Conservation (phyloP, 1,140 invertebrate genomes). For the Marisa cornuarietis region DNA sequence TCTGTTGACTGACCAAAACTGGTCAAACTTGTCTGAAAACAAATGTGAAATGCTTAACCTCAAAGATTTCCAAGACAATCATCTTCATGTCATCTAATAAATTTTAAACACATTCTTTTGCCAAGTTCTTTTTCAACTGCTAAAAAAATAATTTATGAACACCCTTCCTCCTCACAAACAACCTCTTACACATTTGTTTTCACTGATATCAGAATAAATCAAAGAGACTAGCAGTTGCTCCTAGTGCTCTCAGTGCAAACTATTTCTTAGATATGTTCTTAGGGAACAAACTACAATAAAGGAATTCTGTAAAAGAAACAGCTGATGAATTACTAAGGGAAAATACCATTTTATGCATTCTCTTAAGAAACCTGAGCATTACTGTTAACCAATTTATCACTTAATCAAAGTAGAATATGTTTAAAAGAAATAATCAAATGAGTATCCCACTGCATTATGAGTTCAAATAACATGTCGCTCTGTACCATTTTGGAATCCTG, state of each 20-base stretch:
- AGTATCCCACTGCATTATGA: not conserved
- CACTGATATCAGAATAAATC: not conserved
- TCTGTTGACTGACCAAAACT: slow-evolving; percentile 97
- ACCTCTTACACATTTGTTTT: not conserved
- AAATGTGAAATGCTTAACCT: slow-evolving; percentile 4
- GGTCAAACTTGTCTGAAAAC: slow-evolving; percentile 93
- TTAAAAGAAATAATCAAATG: too few relatives aligned
- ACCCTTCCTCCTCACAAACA: not conserved
- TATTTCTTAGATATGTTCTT: too few relatives aligned
- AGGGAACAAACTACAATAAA: not conserved
- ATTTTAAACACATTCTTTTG: not conserved
- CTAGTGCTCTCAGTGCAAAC: not conserved
- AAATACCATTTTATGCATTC: not conserved
- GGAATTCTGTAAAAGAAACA: too few relatives aligned
- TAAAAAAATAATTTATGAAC: not conserved
- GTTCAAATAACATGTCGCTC: not conserved
- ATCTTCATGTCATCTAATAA: too few relatives aligned
- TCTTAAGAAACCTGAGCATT: too few relatives aligned
- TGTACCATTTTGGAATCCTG: slow-evolving; percentile 88
- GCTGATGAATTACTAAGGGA: not conserved
- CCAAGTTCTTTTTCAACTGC: too few relatives aligned
- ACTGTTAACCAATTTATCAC: too few relatives aligned
- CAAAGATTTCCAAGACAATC: too few relatives aligned
- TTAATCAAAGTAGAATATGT: too few relatives aligned
- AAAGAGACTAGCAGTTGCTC: not conserved